A percentile compares a stretch with the other conserved stretches of the same genome.
Evolutionary conservation across 2,888 invertebrate species (phyloP).

Genomic region (Himalopsyche anomala): DNA sequence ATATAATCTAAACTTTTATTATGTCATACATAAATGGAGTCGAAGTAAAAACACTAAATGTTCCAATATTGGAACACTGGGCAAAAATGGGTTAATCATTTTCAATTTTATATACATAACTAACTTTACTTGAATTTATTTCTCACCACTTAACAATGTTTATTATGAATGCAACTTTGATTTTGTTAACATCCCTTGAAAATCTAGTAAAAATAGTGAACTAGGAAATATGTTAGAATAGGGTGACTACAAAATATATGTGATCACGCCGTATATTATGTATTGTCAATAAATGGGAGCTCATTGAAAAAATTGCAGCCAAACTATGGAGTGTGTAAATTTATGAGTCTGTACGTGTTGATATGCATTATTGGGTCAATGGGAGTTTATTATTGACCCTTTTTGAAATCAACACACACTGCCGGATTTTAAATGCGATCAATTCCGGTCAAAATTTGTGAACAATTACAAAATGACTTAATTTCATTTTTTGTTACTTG

Average conservation of each 20-base stretch:
- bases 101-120: too few relatives aligned
- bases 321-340: conserved; percentile 1
- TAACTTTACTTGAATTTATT: too few relatives aligned
- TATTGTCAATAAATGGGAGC: not conserved
- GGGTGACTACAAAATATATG: not conserved
- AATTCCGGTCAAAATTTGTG: not conserved
- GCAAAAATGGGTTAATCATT: conserved; percentile 53
- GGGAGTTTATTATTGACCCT: conserved; percentile 4
- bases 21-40: too few relatives aligned
- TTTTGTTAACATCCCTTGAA: too few relatives aligned
- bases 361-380: conserved; percentile 30
- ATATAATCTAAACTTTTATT: too few relatives aligned
- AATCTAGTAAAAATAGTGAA: too few relatives aligned
- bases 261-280: not conserved
- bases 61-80: not conserved
- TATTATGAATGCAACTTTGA: too few relatives aligned
- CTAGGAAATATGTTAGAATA: too few relatives aligned
- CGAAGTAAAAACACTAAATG: not conserved
- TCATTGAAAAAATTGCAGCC: conserved; percentile 9
- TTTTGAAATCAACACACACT: not conserved
- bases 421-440: not conserved
- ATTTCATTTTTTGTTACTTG: too few relatives aligned
- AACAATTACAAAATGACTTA: too few relatives aligned
- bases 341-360: conserved; percentile 29
- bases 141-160: too few relatives aligned